A percentile compares a stretch with the other conserved stretches of the same genome.
Evolutionary conservation across 2,113 vertebrate genomes (phyloP).

Genomic region (Scortum barcoo): DNA sequence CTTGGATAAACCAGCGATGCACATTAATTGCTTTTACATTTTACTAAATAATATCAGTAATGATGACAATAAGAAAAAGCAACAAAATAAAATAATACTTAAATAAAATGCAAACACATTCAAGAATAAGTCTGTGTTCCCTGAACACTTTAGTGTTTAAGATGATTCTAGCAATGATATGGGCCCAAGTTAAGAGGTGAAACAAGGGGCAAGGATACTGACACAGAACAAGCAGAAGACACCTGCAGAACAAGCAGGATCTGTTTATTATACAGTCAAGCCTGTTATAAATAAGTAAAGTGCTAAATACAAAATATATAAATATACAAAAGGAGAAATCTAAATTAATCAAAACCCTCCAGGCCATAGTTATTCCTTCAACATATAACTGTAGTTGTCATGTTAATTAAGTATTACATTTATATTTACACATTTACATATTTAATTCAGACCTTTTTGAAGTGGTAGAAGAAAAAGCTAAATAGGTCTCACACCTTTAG

Average conservation of each 20-base stretch:
- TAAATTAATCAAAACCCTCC: not conserved
- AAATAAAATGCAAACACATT: not conserved
- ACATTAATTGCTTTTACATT: not conserved
- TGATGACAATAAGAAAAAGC: not conserved
- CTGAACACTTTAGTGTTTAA: not conserved
- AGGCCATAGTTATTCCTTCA: not conserved
- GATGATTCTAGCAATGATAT: not conserved
- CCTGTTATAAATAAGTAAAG: not conserved
- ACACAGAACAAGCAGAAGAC: conserved; percentile 3
- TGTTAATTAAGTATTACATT: not conserved
- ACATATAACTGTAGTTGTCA: not conserved
- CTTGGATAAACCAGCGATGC: not conserved
- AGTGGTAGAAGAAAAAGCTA: not conserved
- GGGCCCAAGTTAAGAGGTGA: not conserved
- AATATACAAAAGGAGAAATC: not conserved
- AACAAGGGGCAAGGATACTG: not conserved
- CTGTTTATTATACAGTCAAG: not conserved
- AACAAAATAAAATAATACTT: not conserved
- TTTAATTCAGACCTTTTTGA: not conserved
- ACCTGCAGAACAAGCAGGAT: not conserved
- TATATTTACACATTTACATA: no score
- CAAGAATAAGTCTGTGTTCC: not conserved
- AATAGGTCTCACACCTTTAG: not conserved
- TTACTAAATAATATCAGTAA: not conserved
- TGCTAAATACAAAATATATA: not conserved